Percentiles rank a stretch among this genome's conserved stretches.
Evolutionary conservation across 2,888 invertebrate species (phyloP).

Genomic region (Apamea epomidion): DNA sequence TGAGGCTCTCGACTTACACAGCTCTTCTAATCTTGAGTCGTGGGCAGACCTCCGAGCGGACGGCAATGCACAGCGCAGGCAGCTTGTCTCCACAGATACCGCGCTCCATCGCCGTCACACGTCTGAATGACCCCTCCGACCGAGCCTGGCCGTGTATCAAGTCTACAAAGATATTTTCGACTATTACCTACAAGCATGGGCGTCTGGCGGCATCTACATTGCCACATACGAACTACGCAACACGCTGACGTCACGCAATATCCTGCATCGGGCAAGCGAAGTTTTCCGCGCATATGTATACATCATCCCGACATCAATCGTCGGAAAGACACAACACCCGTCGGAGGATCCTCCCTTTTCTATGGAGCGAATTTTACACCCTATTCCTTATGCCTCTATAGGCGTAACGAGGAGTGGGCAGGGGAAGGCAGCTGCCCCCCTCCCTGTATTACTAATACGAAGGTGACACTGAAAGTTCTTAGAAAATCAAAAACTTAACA

Average conservation of each 20-base stretch:
- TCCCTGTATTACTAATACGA: not conserved
- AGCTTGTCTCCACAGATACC: conserved; percentile 78
- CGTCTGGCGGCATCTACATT: not conserved
- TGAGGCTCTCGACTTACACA: conserved; percentile 76
- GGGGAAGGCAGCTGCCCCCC: too few species aligned
- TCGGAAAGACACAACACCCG: not conserved
- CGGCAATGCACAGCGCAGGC: conserved; percentile 79
- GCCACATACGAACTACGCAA: not conserved
- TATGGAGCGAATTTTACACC: not conserved
- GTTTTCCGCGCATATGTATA: not conserved
- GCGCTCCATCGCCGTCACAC: conserved; percentile 75
- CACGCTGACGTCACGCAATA: not conserved
- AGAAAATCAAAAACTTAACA: too few species aligned
- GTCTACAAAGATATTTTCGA: conserved; percentile 66
- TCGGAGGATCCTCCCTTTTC: not conserved
- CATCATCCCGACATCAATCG: not conserved
- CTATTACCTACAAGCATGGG: not conserved
- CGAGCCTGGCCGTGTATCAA: conserved; percentile 81
- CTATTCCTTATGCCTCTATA: not conserved
- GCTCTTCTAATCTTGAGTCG: conserved; percentile 82
- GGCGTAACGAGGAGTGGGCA: not conserved
- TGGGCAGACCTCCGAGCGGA: conserved; percentile 81
- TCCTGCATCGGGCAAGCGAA: not conserved
- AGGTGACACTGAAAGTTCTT: too few species aligned
- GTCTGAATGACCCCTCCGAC: conserved; percentile 80